Evolutionary conservation across 2,888 invertebrate genomes (phyloP), one percentile per base, ranked within the genome.

Genomic region (Philonicus albiceps): DNA sequence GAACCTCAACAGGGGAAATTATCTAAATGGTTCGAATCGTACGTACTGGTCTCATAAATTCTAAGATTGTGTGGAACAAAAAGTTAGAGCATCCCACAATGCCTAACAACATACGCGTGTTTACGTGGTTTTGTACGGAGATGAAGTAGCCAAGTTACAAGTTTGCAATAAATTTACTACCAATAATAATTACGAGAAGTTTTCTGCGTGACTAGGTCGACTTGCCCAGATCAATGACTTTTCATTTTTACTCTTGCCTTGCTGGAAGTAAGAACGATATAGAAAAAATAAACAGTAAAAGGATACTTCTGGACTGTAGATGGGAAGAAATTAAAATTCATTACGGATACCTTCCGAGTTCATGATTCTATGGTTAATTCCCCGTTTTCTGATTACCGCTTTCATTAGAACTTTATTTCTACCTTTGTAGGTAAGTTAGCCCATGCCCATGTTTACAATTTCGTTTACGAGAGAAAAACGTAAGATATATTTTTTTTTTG

Each of bases 281-380:
- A 19, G 34, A 31, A 37, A 34, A n/a, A n/a, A n/a, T n/a, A n/a
- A 7, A 16, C 31, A 74, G 34, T 19, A 16, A 16, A 37, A 74
- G n/a, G 13, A 13, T 74, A 34, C 74, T 34, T 8, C 74, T 8
- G 37, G 74, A n/a, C 34, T 16, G n/a, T 31, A 31, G n/a, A 34
- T 19, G 37, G 31, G 34, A 74, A 74, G 34, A 74, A 74, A 74
- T 74, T 74, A 74, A 74, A 74, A 74, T 74, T 74, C 74, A 74
- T 74, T 74, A 74, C 34, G 74, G n/a, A 34, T 73, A 5, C 30
- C 73, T 31, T 31, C 31, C 73, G 74, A 74, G 74, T 74, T 74
- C 74, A n/a, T 74, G 34, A 74, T 74, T 6, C 16, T 34, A 31
- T 19, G 74, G 37, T 13, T 37, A 74, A 74, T 34, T 74, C 37